A percentile compares a stretch with the other conserved stretches of the same genome.
These are phyloP conservation scores for Ormia ochracea DNA, from an alignment of 2,888 invertebrate genomes.

Conservation along the genomic window DNA sequence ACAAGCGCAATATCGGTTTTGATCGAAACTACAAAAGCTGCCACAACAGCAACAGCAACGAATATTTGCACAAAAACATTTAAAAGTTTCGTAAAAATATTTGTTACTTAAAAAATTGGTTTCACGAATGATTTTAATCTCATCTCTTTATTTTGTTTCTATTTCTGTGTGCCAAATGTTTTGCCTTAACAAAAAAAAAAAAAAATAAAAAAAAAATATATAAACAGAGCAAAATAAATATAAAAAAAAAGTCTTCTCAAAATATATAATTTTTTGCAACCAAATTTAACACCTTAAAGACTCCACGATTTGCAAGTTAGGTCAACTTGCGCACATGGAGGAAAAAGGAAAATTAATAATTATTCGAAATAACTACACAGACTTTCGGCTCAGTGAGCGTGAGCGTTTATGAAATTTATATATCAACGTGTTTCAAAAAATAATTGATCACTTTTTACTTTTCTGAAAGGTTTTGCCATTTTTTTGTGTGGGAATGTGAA, in stretches of 20 bases:
- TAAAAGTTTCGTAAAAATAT: slow-evolving; percentile 46
- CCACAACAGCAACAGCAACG: not conserved
- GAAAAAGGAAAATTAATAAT: too few relatives aligned
- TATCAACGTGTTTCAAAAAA: too few relatives aligned
- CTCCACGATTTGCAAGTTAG: slow-evolving; percentile 2
- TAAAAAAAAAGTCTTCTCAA: not conserved
- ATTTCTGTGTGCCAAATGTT: not conserved
- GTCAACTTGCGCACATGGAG: not conserved
- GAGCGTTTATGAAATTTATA: too few relatives aligned
- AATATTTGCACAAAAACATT: slow-evolving; percentile 30
- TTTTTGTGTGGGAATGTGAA: too few relatives aligned
- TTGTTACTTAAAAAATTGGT: slow-evolving; percentile 53
- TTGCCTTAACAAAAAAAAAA: not conserved
- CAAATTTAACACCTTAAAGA: slow-evolving; percentile 41
- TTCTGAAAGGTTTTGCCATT: too few relatives aligned
- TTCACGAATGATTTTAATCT: slow-evolving; percentile 50
- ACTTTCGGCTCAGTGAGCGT: too few relatives aligned
- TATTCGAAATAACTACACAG: too few relatives aligned
- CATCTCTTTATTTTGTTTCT: slow-evolving; percentile 21
- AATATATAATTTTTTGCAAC: not conserved
- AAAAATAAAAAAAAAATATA: slow-evolving; percentile 40
- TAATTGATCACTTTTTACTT: too few relatives aligned
- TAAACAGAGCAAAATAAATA: not conserved
- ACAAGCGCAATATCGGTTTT: slow-evolving; percentile 10
- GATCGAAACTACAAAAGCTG: slow-evolving; percentile 29